Evolutionary conservation across 2,888 invertebrate species (phyloP).

Genomic region (Branchellion lobata): DNA sequence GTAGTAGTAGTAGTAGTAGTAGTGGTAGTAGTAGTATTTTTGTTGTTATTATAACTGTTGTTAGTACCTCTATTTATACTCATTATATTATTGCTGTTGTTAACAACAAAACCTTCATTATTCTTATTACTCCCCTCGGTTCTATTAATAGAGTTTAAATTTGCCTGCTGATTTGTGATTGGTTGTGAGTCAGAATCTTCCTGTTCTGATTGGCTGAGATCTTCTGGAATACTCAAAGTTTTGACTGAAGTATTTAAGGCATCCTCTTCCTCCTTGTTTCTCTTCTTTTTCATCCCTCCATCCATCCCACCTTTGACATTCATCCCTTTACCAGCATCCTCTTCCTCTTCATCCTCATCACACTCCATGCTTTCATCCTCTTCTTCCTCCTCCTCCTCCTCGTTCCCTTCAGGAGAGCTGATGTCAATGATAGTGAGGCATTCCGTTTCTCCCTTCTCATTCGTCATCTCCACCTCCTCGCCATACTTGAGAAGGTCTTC

Average conservation of each 20-base stretch:
- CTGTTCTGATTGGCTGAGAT: background rate
- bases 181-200: background rate
- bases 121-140: too few species aligned
- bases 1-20: constrained; percentile 15
- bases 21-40: background rate
- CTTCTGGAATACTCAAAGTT: background rate
- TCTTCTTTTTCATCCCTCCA: background rate
- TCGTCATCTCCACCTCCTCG: constrained; percentile 1
- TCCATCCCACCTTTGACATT: background rate
- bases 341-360: background rate
- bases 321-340: background rate
- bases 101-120: too few species aligned
- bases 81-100: background rate
- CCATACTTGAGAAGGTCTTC: background rate
- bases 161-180: too few species aligned
- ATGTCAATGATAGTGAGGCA: constrained; percentile 6
- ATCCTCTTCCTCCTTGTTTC: background rate
- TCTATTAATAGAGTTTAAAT: too few species aligned
- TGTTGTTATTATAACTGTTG: background rate
- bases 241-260: background rate
- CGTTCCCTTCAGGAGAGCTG: background rate
- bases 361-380: background rate
- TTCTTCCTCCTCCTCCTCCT: background rate
- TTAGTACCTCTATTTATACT: background rate
- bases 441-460: constrained; percentile 10